phyloP scores from a whole-genome alignment of 2,113 vertebrate species.

The Ammodytes marinus region DNA sequence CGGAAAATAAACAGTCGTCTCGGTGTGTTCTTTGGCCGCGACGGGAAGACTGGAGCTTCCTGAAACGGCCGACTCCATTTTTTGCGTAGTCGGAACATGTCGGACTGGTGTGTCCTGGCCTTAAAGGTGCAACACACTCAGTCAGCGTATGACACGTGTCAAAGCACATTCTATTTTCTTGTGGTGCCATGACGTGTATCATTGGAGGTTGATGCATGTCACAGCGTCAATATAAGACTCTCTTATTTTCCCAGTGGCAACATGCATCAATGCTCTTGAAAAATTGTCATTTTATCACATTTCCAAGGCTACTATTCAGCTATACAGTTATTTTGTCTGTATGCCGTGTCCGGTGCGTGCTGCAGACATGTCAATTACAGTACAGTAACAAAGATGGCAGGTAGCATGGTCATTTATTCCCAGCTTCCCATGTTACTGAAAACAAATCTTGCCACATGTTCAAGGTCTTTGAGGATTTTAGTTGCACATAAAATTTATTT shows the following conservation, averaged over 20 bases:
- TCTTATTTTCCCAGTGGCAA: not conserved
- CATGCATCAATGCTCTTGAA: slow-evolving; percentile 12
- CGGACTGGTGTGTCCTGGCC: too few relatives aligned
- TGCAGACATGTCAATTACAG: slow-evolving; percentile 4
- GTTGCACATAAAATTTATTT: not conserved
- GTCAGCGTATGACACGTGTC: slow-evolving; percentile 8
- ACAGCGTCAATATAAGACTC: not conserved
- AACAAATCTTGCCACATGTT: not conserved
- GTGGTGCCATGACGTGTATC: not conserved
- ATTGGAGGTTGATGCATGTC: slow-evolving; percentile 23
- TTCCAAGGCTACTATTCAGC: slow-evolving; percentile 5
- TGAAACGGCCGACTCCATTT: too few relatives aligned
- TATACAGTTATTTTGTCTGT: slow-evolving; percentile 14
- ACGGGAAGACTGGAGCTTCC: too few relatives aligned
- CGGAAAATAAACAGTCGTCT: too few relatives aligned
- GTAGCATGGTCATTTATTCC: not conserved
- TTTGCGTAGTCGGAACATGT: too few relatives aligned
- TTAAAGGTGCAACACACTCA: not conserved
- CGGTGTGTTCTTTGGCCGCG: too few relatives aligned
- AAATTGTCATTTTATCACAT: slow-evolving; percentile 5
- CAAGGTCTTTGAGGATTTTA: not conserved
- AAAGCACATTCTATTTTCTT: slow-evolving; percentile 18
- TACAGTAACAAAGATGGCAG: not conserved
- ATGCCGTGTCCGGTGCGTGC: slow-evolving; percentile 9
- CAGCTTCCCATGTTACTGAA: not conserved